phyloP scores from a whole-genome alignment of 2,888 invertebrate genomes.

The Tinea trinotella region DNA sequence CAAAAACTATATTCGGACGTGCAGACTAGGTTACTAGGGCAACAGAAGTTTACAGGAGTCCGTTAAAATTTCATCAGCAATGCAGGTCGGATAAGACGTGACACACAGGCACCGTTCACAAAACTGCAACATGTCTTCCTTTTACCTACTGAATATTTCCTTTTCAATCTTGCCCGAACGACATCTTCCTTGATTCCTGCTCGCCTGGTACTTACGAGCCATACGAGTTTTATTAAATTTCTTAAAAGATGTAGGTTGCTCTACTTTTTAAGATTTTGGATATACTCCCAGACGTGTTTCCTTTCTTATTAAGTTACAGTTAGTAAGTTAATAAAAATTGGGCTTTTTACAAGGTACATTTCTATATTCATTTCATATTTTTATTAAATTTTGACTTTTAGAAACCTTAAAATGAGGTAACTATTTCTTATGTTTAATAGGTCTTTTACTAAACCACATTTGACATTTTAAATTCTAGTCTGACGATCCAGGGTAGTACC shows the following conservation, averaged over 20 bases:
- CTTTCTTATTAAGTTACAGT: too few relatives aligned
- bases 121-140: conserved; percentile 14
- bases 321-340: too few relatives aligned
- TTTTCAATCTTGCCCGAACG: conserved; percentile 18
- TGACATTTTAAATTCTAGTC: too few relatives aligned
- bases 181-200: conserved; percentile 7
- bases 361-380: too few relatives aligned
- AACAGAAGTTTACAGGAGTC: conserved; percentile 7
- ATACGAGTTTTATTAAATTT: conserved; percentile 15
- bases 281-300: too few relatives aligned
- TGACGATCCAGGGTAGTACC: too few relatives aligned
- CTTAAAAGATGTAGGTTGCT: background rate
- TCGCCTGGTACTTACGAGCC: background rate
- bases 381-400: too few relatives aligned
- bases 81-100: conserved; percentile 13
- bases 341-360: too few relatives aligned
- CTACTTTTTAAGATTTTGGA: background rate
- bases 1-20: background rate
- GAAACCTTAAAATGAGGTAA: too few relatives aligned
- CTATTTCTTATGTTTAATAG: too few relatives aligned
- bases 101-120: background rate
- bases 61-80: conserved; percentile 18
- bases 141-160: conserved; percentile 18
- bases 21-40: conserved; percentile 7
- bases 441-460: too few relatives aligned